A percentile compares a stretch with the other conserved stretches of the same genome.
Evolutionary conservation across 2,888 invertebrate species (phyloP).

Genomic region (Flexamia atlantica): DNA sequence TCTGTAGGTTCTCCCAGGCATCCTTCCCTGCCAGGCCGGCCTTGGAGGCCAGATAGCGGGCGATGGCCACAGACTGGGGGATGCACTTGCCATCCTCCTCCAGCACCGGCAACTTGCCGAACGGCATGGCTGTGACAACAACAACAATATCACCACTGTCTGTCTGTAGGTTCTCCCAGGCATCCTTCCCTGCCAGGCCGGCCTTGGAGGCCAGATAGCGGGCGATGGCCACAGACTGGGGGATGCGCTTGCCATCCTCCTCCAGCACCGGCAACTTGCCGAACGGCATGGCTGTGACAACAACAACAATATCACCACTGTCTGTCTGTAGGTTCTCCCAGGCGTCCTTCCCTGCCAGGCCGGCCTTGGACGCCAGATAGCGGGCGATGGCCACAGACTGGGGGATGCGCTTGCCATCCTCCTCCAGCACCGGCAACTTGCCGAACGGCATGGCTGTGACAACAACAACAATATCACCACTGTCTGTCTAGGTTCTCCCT

Average conservation of each 20-base stretch:
- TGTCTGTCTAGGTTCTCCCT: constrained; percentile 65
- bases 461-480: constrained; percentile 71
- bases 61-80: constrained; percentile 70
- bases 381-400: constrained; percentile 70
- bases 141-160: not conserved
- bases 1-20: constrained; percentile 65
- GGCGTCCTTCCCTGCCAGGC: constrained; percentile 65
- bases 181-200: constrained; percentile 65
- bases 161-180: constrained; percentile 65
- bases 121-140: constrained; percentile 66
- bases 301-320: not conserved
- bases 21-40: constrained; percentile 66
- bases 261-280: constrained; percentile 67
- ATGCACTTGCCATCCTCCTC: constrained; percentile 70
- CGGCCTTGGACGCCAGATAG: constrained; percentile 70
- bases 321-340: constrained; percentile 65
- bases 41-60: constrained; percentile 70
- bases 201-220: constrained; percentile 70
- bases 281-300: constrained; percentile 66
- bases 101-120: constrained; percentile 64
- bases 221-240: constrained; percentile 70
- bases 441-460: constrained; percentile 66
- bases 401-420: constrained; percentile 69
- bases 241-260: constrained; percentile 69
- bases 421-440: constrained; percentile 67